These are phyloP conservation scores for Pseudochaenichthys georgianus DNA, from an alignment of 2,797 vertebrate genomes.

Conservation along the genomic window DNA sequence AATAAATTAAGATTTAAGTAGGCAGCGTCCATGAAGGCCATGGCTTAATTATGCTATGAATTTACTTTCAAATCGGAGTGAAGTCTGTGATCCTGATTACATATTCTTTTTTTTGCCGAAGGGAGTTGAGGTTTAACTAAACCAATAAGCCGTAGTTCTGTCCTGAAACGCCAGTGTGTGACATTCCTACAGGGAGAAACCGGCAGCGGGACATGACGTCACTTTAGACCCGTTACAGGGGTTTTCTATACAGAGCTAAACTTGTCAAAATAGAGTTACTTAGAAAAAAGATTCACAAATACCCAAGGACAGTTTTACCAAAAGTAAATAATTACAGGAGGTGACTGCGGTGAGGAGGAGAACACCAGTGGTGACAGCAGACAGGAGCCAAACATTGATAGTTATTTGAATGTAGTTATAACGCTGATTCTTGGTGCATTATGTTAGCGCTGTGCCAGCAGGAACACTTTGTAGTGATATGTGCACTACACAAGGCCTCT, in stretches of 20 bases:
- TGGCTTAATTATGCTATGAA: background rate
- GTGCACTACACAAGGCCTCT: background rate
- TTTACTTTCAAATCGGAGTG: background rate
- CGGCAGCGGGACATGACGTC: slow-evolving; percentile 12
- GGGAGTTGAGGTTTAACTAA: slow-evolving; percentile 3
- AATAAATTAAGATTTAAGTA: background rate
- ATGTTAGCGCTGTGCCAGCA: background rate
- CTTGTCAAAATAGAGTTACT: background rate
- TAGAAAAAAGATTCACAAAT: background rate
- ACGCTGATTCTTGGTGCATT: background rate
- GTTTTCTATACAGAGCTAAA: background rate
- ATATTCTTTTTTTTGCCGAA: background rate
- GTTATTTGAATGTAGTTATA: background rate
- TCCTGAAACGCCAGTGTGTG: slow-evolving; percentile 39
- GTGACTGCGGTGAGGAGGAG: background rate
- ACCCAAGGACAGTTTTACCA: background rate
- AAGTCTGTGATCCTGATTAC: background rate
- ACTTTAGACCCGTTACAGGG: background rate
- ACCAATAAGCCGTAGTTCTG: slow-evolving; percentile 25
- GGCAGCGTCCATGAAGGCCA: background rate
- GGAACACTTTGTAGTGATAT: background rate
- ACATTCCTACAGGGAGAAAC: slow-evolving; percentile 50
- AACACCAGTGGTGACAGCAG: background rate
- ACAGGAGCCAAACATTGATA: background rate
- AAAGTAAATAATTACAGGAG: background rate